Base-by-base conservation (phyloP, 2,888 invertebrate genomes). In the Balanococcus diminutus region DNA sequence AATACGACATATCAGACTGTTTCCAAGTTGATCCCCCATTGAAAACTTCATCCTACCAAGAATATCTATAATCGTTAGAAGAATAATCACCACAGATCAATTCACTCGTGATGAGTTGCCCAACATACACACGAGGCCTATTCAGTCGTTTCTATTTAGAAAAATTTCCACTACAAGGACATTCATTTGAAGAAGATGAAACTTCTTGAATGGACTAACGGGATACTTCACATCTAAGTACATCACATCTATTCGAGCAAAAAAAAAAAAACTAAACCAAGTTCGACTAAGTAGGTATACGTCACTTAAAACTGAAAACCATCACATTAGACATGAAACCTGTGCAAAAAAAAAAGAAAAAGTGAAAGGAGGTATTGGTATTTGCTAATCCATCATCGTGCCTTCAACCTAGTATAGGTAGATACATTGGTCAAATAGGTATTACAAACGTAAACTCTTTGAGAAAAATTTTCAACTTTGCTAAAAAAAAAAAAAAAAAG, bases 331-430 rank as follows among this genome's bases (percentile, higher is more conserved):
- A 22, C 22, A 22, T 56, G 56, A 19, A 56, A 56, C 56, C 56
- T 22, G 22, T 22, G 22, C 56, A 56, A 56, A 56, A 56, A 56
- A 16, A 56, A 56, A 46, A n/a, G 14, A 42, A 56, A 56, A 19
- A 56, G 56, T 56, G 56, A 56, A 56, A 56, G 56, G 56, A 56
- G 56, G 56, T 22, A 56, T 56, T 56, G 56, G 22, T 56, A 56
- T 56, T 56, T 19, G 56, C 56, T 56, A 56, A 56, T 56, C 56
- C 56, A 56, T 56, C 56, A 56, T 22, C 56, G 56, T 56, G 11
- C 36, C 22, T 6, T 19, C 56, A 56, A 56, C 22, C 22, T 56
- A 19, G 8, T 8, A 36, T 4, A 36, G 3, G 36, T 8, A 6
- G 3, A 36, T 36, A 4, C 14, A 2, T 46, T 46, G 46, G 46